A percentile compares a stretch with the other conserved stretches of the same genome.
Evolutionary conservation across 2,888 invertebrate species (phyloP).

Genomic region (Anagyrus pseudococci): DNA sequence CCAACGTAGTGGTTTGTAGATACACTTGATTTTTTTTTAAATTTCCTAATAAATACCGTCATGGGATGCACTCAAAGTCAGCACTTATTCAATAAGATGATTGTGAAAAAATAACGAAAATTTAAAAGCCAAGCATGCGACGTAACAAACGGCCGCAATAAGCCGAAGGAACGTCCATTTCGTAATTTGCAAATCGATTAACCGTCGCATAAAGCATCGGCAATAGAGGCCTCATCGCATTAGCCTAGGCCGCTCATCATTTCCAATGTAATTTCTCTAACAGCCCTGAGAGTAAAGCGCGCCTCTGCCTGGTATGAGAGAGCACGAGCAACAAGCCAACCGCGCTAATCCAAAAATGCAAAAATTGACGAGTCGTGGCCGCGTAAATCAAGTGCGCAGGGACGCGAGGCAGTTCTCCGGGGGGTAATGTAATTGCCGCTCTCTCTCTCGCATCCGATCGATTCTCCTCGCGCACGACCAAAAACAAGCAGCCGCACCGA

Average conservation of each 20-base stretch:
- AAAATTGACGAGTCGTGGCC: conserved; percentile 24
- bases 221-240: background rate
- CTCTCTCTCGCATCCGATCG: conserved; percentile 30
- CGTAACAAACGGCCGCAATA: no score
- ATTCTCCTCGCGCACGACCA: conserved; percentile 27
- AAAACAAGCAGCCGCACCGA: conserved; percentile 12
- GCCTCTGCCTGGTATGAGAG: no score
- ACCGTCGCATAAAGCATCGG: no score
- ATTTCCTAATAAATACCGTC: no score
- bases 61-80: no score
- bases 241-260: background rate
- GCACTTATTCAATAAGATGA: no score
- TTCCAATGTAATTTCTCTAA: conserved; percentile 12
- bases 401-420: background rate
- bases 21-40: no score
- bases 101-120: no score
- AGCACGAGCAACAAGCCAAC: background rate
- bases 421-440: conserved; percentile 37
- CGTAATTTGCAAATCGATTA: conserved; percentile 37
- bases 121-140: no score
- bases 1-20: no score
- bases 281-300: no score
- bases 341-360: conserved; percentile 25
- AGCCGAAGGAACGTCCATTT: background rate
- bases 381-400: conserved; percentile 11